Percentiles rank a stretch among this genome's conserved stretches.
These are phyloP conservation scores for Synanthedon vespiformis DNA, from an alignment of 2,888 invertebrate species.

Conservation along the genomic window DNA sequence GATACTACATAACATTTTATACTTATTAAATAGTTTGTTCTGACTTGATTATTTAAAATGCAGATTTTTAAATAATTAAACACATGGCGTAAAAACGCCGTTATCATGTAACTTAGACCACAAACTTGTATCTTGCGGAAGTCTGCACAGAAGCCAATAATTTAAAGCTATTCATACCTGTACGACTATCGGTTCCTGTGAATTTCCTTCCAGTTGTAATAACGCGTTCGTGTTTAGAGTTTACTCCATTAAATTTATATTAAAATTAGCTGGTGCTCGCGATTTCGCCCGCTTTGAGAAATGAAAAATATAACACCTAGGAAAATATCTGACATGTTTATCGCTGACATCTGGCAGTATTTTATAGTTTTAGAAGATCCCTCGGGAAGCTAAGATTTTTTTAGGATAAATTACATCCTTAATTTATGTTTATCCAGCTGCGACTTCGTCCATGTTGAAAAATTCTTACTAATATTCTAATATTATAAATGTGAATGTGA, in stretches of 20 bases:
- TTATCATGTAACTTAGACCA: constrained; percentile 7
- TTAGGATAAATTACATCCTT: no score
- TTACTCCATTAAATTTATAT: not conserved
- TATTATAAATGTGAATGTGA: no score
- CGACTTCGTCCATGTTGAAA: no score
- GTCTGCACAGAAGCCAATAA: constrained; percentile 13
- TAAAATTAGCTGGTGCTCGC: not conserved
- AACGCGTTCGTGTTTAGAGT: not conserved
- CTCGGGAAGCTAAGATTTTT: no score
- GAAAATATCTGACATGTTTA: not conserved
- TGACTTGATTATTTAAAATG: no score
- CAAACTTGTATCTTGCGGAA: constrained; percentile 10
- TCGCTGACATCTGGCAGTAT: not conserved
- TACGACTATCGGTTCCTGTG: constrained; percentile 6
- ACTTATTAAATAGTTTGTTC: no score
- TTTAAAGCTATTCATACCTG: constrained; percentile 11
- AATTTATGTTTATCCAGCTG: no score
- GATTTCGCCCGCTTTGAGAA: no score
- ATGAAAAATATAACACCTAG: no score
- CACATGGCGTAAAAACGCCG: not conserved
- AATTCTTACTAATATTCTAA: no score
- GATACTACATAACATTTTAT: no score
- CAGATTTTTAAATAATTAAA: no score
- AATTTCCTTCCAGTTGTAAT: constrained; percentile 2
- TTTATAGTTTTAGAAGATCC: not conserved